Base-by-base conservation (phyloP, 2,113 vertebrate genomes). In the Paralichthys olivaceus region DNA sequence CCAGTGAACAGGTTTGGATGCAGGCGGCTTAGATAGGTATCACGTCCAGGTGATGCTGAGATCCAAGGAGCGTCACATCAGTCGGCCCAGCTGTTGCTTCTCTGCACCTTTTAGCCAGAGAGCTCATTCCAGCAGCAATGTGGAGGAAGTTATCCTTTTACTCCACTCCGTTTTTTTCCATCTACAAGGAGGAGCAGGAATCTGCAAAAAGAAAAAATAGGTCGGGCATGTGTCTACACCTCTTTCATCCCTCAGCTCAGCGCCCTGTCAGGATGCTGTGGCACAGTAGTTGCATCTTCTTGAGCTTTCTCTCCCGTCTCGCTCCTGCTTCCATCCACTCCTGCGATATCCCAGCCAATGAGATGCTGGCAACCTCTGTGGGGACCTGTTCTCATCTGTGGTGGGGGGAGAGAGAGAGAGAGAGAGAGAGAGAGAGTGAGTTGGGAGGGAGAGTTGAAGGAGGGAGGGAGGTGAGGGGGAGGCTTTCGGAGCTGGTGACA, bases 201-300 rank as follows among this genome's bases (percentile, higher is more conserved):
- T 37, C 26, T 57, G 61, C n/a, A 73, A 72, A 74, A 19, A 49
- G 49, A 60, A 55, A 54, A 57, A 60, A 51, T 62, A 12, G 19
- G 59, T 22, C 58, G 20, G 20, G 20, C 14, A 9, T 73, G 78
- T 72, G 49, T 72, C 59, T 68, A 45, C 71, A 64, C 55, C 68
- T 80, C 59, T 61, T 23, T 55, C 26, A 65, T 84, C 81, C 66
- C 73, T 89, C 64, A 55, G 75, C 82, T 87, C 80, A 63, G 58
- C n/a, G 63, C 74, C 81, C 77, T 78, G 78, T 71, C 61, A 72
- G 87, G 82, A 85, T 88, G 88, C 87, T 82, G 81, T 75, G 85
- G 81, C 87, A 71, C 72, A 90, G 73, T 84, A 89, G 86, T 91
- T 88, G 80, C 78, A 85, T 91, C 89, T 93, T 92, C 82, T 89